Base-by-base conservation (phyloP, 2,113 vertebrate genomes). In the Strix aluco region DNA sequence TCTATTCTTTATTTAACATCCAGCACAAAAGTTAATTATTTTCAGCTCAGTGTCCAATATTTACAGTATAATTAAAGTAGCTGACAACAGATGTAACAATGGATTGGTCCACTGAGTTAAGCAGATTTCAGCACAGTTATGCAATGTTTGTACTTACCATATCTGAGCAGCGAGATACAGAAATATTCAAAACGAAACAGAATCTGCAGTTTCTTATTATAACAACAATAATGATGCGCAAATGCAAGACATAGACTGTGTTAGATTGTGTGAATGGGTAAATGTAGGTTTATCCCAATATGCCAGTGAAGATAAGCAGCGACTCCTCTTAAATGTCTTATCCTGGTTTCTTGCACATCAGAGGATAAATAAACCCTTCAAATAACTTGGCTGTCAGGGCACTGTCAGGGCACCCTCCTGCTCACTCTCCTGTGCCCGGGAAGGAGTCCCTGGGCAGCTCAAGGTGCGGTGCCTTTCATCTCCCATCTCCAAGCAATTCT, bases 401-500 rank as follows among this genome's bases (percentile, higher is more conserved):
- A 2, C 6, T 3, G 2, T 1, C 74, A 40, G 14, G 29, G 15
- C 13, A 1, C 44, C 9, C 6, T 67, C 36, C 58, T 84, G 46
- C 27, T 78, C 18, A 11, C 16, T 6, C 4, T 52, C 38, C 62
- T 0, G 3, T 7, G 57, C 62, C 51, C 5, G 17, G 36, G 32
- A 22, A 40, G 44, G 66, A 11, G 14, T 7, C 38, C 44, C 34
- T 9, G 73, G 30, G 59, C 47, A 36, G 66, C 29, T 40, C 26
- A 5, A 22, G n/a, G 23, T 30, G 22, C 17, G 0, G 1, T 6
- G 54, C 46, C 36, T 69, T 46, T 21, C 1, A 0, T 13, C 54
- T 25, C 54, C 52, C 40, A 8, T 6, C 30, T 34, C 34, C 72
- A 55, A 30, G 22, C 57, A 42, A 5, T 19, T 13, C 29, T 51